These are phyloP conservation scores for Strigamia maritima DNA, from an alignment of 2,888 invertebrate species.

Conservation along the genomic window DNA sequence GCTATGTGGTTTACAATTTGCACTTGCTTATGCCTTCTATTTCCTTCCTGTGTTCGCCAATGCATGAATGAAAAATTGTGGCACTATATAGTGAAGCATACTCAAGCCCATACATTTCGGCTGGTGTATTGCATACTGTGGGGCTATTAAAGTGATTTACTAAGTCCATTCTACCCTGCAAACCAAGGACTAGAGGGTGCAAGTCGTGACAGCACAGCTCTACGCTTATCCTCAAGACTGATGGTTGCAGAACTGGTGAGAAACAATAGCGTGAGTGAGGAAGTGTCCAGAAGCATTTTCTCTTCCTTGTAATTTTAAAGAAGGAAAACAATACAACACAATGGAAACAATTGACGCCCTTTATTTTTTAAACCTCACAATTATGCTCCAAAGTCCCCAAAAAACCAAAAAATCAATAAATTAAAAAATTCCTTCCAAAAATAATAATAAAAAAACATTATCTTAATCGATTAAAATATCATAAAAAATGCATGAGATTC, in stretches of 20 bases:
- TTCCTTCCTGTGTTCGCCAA: slow-evolving; percentile 23
- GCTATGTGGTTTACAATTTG: slow-evolving; percentile 25
- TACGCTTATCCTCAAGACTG: slow-evolving; percentile 23
- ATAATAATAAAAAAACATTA: no score
- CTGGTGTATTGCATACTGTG: slow-evolving; percentile 15
- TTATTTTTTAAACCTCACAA: background rate
- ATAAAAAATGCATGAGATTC: no score
- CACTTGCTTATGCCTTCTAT: slow-evolving; percentile 24
- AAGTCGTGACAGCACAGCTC: slow-evolving; percentile 15
- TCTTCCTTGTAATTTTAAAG: background rate
- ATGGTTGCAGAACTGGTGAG: slow-evolving; percentile 11
- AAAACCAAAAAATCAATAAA: no score
- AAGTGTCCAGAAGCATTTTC: background rate
- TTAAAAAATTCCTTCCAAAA: no score
- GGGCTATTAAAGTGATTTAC: slow-evolving; percentile 25
- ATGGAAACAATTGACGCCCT: background rate
- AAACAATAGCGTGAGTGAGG: background rate
- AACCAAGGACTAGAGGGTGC: slow-evolving; percentile 16
- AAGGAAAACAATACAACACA: background rate
- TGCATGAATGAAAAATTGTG: slow-evolving; percentile 25
- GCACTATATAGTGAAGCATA: slow-evolving; percentile 13
- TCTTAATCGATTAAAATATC: no score
- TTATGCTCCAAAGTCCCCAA: background rate
- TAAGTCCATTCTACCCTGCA: slow-evolving; percentile 17
- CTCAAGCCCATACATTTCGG: slow-evolving; percentile 9